Evolutionary conservation across 1,140 invertebrate species (phyloP).

Genomic region (Halictus rubicundus): DNA sequence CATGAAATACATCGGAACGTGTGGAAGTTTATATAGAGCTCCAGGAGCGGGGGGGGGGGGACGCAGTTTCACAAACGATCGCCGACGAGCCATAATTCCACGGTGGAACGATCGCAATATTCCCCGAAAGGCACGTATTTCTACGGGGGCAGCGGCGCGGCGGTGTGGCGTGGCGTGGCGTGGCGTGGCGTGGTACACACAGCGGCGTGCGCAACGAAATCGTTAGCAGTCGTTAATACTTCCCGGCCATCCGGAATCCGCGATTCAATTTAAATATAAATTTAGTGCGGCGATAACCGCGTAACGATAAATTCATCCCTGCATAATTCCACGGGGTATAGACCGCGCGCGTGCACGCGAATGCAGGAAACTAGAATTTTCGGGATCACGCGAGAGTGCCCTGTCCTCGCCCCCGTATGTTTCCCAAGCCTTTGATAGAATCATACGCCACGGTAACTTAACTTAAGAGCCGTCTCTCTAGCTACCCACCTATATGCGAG

Average conservation of each 20-base stretch:
- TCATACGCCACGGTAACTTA: slow-evolving; percentile 42
- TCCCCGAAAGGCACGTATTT: neutral
- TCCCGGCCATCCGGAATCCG: slow-evolving; percentile 15
- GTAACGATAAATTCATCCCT: slow-evolving; percentile 21
- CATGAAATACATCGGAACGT: neutral
- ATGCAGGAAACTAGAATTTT: slow-evolving; percentile 22
- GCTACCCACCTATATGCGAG: slow-evolving; percentile 2
- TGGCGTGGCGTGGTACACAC: too few relatives aligned
- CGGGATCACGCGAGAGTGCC: slow-evolving; percentile 9
- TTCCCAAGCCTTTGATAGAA: slow-evolving; percentile 31
- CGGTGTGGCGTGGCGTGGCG: neutral
- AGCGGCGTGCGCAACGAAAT: neutral
- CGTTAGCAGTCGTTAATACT: slow-evolving; percentile 6
- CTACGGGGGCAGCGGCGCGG: neutral
- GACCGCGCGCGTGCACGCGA: neutral
- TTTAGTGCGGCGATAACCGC: slow-evolving; percentile 10
- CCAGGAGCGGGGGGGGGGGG: neutral
- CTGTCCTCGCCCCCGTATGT: neutral
- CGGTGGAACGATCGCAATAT: neutral
- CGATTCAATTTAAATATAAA: slow-evolving; percentile 34
- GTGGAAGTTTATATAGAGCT: neutral
- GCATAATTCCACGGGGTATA: slow-evolving; percentile 14
- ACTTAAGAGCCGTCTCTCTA: slow-evolving; percentile 16
- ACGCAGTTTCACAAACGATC: neutral
- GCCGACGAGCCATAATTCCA: slow-evolving; percentile 3